Percentiles rank a stretch among this genome's conserved stretches.
These are phyloP conservation scores for Dolichotis patagonum DNA, from an alignment of 2,113 vertebrate genomes.

Conservation along the genomic window DNA sequence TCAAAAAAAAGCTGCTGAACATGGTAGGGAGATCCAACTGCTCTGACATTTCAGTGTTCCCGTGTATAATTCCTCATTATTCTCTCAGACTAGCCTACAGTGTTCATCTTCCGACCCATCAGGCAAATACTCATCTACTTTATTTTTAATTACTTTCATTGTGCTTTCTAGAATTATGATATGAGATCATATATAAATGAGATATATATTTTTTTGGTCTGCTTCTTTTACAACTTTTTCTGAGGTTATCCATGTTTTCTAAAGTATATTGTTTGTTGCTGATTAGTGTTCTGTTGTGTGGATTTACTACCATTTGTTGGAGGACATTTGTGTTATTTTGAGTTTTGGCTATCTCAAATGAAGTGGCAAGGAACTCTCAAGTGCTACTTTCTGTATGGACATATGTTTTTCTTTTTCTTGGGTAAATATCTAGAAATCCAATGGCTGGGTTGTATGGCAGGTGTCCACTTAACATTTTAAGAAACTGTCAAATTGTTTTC, in stretches of 20 bases:
- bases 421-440: background rate
- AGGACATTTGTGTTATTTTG: background rate
- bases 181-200: background rate
- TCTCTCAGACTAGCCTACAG: background rate
- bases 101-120: background rate
- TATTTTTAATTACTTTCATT: background rate
- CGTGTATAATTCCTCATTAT: background rate
- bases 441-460: background rate
- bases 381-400: background rate
- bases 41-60: background rate
- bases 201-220: background rate
- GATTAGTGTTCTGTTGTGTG: background rate
- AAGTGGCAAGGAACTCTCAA: background rate
- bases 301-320: background rate
- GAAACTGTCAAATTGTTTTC: background rate
- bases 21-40: background rate
- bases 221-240: background rate
- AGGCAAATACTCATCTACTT: background rate
- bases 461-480: background rate
- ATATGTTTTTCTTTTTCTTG: background rate
- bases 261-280: background rate
- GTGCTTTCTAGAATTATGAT: background rate
- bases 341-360: background rate
- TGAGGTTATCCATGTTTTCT: background rate
- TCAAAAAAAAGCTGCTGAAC: background rate